phyloP scores from a whole-genome alignment of 2,797 vertebrate genomes.

The Halcyon chelicuti region DNA sequence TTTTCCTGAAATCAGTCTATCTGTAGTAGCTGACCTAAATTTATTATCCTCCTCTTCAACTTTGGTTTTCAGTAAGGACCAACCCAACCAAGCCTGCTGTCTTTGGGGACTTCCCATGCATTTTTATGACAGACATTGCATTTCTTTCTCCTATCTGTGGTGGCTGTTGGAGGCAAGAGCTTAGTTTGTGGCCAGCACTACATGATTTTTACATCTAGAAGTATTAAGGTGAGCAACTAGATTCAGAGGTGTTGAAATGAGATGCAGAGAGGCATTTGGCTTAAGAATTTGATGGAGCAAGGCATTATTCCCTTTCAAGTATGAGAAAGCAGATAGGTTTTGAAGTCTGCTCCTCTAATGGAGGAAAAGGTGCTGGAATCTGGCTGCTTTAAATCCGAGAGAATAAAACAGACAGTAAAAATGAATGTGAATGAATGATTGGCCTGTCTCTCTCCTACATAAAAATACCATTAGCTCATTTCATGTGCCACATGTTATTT shows the following conservation, averaged over 20 bases:
- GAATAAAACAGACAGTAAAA: slow-evolving; percentile 46
- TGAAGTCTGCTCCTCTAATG: slow-evolving; percentile 3
- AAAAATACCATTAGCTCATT: slow-evolving; percentile 63
- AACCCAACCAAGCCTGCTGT: neutral
- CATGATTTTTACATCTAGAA: neutral
- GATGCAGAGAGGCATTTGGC: neutral
- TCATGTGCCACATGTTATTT: slow-evolving; percentile 36
- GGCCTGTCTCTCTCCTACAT: slow-evolving; percentile 20
- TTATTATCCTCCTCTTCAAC: neutral
- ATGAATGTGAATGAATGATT: slow-evolving; percentile 25
- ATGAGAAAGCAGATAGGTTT: neutral
- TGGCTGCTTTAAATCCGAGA: neutral
- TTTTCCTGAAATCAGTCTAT: neutral
- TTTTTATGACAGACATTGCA: neutral
- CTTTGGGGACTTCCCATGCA: neutral
- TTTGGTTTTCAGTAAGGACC: neutral
- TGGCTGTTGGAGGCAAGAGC: neutral
- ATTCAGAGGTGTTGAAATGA: neutral
- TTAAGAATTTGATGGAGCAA: neutral
- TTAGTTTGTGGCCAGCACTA: neutral
- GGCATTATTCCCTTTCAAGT: slow-evolving; percentile 12
- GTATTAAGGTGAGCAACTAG: neutral
- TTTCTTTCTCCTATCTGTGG: neutral
- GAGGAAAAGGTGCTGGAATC: slow-evolving; percentile 7
- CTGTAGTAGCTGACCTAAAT: neutral